Percentiles rank a stretch among this genome's conserved stretches.
Conservation (phyloP, 2,888 invertebrate species). For the Ormyrus pomaceus region DNA sequence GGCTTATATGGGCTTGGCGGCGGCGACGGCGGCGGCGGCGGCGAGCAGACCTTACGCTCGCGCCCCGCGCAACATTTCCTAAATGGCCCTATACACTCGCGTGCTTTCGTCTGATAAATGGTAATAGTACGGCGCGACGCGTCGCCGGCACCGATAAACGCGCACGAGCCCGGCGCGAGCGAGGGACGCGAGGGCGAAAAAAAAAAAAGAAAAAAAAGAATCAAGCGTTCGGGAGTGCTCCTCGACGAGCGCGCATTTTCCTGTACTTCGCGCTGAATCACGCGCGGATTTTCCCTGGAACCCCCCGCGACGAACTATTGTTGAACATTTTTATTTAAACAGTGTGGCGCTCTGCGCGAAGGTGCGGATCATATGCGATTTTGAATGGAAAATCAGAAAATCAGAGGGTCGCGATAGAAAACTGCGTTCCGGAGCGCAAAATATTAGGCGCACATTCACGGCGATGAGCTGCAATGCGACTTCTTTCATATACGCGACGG, state of each 20-base stretch:
- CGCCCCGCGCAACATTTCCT: conserved; percentile 55
- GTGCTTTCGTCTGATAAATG: conserved; percentile 64
- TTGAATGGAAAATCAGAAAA: conserved; percentile 36
- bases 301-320: no score
- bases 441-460: conserved; percentile 4
- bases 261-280: conserved; percentile 42
- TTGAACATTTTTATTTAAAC: no score
- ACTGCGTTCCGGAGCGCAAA: conserved; percentile 13
- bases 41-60: conserved; percentile 22
- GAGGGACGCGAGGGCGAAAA: conserved; percentile 3
- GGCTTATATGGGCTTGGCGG: background rate
- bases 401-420: background rate
- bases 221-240: background rate
- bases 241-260: conserved; percentile 25
- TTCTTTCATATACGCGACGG: background rate
- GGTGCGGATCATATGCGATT: no score
- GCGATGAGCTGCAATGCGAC: background rate
- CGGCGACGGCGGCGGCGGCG: conserved; percentile 3
- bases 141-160: background rate
- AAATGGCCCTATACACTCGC: conserved; percentile 60
- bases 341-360: no score
- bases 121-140: conserved; percentile 62
- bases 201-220: background rate
- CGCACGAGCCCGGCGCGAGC: background rate
- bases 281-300: background rate